Conservation (phyloP, 37 sponge, comb jelly and placozoan species). For the Diacarnus erythraeanus region DNA sequence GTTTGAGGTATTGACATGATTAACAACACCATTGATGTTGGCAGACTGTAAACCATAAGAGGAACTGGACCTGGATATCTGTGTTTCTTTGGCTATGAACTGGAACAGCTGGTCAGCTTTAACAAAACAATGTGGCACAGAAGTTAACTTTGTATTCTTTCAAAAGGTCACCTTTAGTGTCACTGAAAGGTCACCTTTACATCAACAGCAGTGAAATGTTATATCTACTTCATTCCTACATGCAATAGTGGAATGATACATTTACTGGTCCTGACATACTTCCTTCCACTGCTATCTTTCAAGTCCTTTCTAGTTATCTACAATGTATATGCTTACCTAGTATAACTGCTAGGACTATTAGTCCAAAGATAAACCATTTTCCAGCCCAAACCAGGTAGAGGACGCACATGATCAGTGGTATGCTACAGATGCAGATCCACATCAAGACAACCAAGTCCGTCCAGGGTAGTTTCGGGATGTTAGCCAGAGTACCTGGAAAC, state of each 20-base stretch:
- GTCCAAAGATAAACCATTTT: conserved; percentile 47
- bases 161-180: too few relatives aligned
- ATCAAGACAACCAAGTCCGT: conserved; percentile 45
- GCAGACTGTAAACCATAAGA: conserved; percentile 7
- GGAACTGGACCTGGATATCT: neutral
- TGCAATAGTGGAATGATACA: too few relatives aligned
- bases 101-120: conserved; percentile 45
- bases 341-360: conserved; percentile 24
- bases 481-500: conserved; percentile 34
- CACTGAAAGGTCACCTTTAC: too few relatives aligned
- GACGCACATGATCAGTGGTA: conserved; percentile 26
- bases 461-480: conserved; percentile 44
- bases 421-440: conserved; percentile 51
- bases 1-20: neutral
- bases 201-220: too few relatives aligned
- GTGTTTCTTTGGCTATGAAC: conserved; percentile 33
- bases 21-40: neutral
- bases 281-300: too few relatives aligned
- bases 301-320: too few relatives aligned
- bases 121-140: neutral
- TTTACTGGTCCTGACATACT: too few relatives aligned
- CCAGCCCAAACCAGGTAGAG: conserved; percentile 49
- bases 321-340: conserved; percentile 19
- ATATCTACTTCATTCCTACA: too few relatives aligned
- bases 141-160: neutral